Conservation (phyloP, 2,113 vertebrate species). For the Engystomops pustulosus region DNA sequence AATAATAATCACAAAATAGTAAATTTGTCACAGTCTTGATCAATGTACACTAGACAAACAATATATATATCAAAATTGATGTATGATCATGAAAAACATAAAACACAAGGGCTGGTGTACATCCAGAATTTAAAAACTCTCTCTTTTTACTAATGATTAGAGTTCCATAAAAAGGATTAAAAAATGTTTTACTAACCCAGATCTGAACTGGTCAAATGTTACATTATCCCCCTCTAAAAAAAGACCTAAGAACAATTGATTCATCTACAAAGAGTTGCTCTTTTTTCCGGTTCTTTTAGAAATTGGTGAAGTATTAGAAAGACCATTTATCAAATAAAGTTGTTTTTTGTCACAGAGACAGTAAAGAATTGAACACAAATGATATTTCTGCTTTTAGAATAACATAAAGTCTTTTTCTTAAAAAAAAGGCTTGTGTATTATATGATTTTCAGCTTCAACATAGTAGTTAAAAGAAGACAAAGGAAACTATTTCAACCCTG, state of each 20-base stretch:
- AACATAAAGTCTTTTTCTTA: not conserved
- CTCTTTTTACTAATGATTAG: too few relatives aligned
- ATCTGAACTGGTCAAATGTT: not conserved
- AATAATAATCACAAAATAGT: too few relatives aligned
- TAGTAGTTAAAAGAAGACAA: conserved; percentile 21
- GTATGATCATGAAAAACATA: too few relatives aligned
- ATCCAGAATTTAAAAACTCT: too few relatives aligned
- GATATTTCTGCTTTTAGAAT: conserved; percentile 13
- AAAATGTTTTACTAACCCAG: too few relatives aligned
- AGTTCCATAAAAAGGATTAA: too few relatives aligned
- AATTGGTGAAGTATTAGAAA: not conserved
- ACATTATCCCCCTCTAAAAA: not conserved
- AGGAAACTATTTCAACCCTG: conserved; percentile 4
- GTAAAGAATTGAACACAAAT: not conserved
- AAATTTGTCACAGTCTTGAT: too few relatives aligned
- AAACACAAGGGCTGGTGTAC: too few relatives aligned
- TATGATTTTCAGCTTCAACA: conserved; percentile 16
- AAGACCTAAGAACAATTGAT: not conserved
- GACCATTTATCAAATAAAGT: conserved; percentile 4
- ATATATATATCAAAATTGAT: too few relatives aligned
- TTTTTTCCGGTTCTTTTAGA: not conserved
- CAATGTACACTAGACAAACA: too few relatives aligned
- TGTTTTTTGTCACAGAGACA: not conserved
- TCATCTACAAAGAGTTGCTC: not conserved
- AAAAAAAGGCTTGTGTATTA: not conserved